Evolutionary conservation across 2,113 vertebrate species (phyloP).

Genomic region (Ia io): DNA sequence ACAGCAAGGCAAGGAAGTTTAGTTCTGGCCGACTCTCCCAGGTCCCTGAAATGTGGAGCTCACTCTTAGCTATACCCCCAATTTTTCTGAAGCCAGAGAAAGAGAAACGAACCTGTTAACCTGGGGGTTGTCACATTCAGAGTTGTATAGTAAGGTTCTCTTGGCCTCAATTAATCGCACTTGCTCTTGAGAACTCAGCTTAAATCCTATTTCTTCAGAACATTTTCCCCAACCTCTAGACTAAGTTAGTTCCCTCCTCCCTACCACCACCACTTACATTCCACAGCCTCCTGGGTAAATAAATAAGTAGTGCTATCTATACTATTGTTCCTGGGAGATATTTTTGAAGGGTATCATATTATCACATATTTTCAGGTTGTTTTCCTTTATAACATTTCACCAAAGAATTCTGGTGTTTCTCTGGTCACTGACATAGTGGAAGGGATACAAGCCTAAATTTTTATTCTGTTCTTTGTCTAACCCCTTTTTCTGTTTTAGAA

Average conservation of each 20-base stretch:
- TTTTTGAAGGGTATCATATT: background rate
- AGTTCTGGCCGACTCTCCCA: background rate
- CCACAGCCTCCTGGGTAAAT: background rate
- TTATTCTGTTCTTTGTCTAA: background rate
- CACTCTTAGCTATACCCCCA: background rate
- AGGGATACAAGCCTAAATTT: background rate
- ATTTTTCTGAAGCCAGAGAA: background rate
- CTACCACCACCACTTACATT: no score
- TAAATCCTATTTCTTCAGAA: background rate
- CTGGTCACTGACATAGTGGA: background rate
- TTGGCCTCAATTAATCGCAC: background rate
- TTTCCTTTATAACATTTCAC: background rate
- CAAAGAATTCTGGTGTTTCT: background rate
- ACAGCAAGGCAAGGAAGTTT: background rate
- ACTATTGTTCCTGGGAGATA: background rate
- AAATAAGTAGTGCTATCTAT: background rate
- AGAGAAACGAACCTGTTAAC: background rate
- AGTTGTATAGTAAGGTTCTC: background rate
- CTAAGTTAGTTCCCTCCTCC: accelerated
- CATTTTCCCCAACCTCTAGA: background rate
- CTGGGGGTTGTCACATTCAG: background rate
- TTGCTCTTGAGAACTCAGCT: background rate
- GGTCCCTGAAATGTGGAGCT: background rate
- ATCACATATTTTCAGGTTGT: background rate
- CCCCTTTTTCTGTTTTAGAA: background rate